phyloP scores from a whole-genome alignment of 1,140 invertebrate species.

The Macrobrachium nipponense region DNA sequence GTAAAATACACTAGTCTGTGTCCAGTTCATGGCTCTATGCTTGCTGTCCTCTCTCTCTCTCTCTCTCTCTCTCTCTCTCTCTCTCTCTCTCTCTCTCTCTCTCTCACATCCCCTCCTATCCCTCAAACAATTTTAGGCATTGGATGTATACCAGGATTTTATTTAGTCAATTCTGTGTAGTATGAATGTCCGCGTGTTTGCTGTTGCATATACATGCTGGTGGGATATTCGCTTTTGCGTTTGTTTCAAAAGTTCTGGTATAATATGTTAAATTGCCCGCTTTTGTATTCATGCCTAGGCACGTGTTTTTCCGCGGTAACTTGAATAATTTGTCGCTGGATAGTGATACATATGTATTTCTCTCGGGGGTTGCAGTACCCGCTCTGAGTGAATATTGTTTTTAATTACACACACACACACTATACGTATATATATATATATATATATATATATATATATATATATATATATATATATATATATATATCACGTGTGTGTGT shows the following conservation, averaged over 20 bases:
- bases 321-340: too few relatives aligned
- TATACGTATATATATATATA: neutral
- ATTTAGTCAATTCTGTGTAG: neutral
- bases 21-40: neutral
- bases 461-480: too few relatives aligned
- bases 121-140: neutral
- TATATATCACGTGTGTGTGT: neutral
- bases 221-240: too few relatives aligned
- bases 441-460: too few relatives aligned
- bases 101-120: neutral
- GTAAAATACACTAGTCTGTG: neutral
- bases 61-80: conserved; percentile 32
- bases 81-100: conserved; percentile 31
- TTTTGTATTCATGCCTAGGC: too few relatives aligned
- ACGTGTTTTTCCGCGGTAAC: too few relatives aligned
- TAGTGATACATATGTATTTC: neutral
- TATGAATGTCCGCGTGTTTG: too few relatives aligned
- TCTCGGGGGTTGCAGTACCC: neutral
- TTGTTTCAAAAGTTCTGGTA: too few relatives aligned
- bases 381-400: neutral
- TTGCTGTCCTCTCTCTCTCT: conserved; percentile 9
- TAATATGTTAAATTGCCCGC: too few relatives aligned
- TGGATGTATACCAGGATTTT: neutral
- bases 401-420: neutral
- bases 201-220: too few relatives aligned